Evolutionary conservation across 1,140 invertebrate genomes (phyloP).

Genomic region (Paraescarpia echinospica): DNA sequence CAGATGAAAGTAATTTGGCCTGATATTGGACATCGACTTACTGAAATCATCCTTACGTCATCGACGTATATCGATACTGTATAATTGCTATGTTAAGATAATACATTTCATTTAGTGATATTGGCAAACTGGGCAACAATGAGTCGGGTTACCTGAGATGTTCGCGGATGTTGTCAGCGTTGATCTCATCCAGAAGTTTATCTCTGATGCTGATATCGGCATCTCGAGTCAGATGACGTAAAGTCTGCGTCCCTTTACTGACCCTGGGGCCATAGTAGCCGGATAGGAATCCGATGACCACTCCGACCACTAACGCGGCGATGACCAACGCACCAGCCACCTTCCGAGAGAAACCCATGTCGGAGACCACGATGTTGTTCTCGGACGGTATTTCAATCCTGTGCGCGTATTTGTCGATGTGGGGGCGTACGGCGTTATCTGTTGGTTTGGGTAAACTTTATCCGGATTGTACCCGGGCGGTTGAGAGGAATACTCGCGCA

Average conservation of each 20-base stretch:
- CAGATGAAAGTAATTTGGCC: too few species aligned
- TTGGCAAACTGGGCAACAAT: too few species aligned
- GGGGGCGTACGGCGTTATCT: not conserved
- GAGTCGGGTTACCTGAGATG: constrained; percentile 34
- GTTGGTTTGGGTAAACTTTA: too few species aligned
- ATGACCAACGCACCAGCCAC: not conserved
- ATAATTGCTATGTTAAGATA: too few species aligned
- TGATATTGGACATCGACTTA: too few species aligned
- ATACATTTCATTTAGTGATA: too few species aligned
- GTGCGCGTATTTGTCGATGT: not conserved
- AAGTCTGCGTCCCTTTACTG: not conserved
- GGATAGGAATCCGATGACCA: constrained; percentile 23
- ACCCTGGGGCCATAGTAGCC: not conserved
- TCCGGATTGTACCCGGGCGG: not conserved
- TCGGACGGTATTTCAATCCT: too few species aligned
- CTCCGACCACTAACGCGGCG: constrained; percentile 1
- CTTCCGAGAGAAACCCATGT: not conserved
- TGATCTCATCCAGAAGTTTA: constrained; percentile 28
- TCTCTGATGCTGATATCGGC: constrained; percentile 27
- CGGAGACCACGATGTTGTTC: not conserved
- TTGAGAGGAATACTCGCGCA: not conserved
- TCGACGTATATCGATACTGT: too few species aligned
- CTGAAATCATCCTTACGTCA: too few species aligned
- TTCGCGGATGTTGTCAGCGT: constrained; percentile 34
- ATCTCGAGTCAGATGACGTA: constrained; percentile 21